Evolutionary conservation across 2,113 vertebrate species (phyloP).

Genomic region (Cheilinus undulatus): DNA sequence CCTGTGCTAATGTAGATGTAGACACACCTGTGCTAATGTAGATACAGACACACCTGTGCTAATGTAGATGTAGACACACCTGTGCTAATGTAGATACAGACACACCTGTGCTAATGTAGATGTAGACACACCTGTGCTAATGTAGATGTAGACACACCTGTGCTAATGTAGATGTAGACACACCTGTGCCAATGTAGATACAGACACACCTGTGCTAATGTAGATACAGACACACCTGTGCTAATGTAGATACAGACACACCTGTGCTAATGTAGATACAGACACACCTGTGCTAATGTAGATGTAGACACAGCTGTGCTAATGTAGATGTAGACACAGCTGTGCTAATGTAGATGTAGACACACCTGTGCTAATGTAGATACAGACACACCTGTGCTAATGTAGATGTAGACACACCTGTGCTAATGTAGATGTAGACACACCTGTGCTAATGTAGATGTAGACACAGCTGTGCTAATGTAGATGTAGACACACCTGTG

Average conservation of each 20-base stretch:
- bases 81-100: neutral
- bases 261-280: too few species aligned
- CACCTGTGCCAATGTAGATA: neutral
- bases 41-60: neutral
- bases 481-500: neutral
- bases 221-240: conserved; percentile 73
- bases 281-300: neutral
- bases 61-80: neutral
- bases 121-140: neutral
- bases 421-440: too few species aligned
- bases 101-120: neutral
- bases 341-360: too few species aligned
- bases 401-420: neutral
- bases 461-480: neutral
- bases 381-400: conserved; percentile 72
- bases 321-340: neutral
- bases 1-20: neutral
- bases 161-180: neutral
- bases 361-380: neutral
- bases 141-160: neutral
- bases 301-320: neutral
- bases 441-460: neutral
- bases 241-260: neutral
- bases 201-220: neutral
- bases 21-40: neutral